Evolutionary conservation across 1,140 invertebrate species (phyloP).

Genomic region (Nixonia krombeini): DNA sequence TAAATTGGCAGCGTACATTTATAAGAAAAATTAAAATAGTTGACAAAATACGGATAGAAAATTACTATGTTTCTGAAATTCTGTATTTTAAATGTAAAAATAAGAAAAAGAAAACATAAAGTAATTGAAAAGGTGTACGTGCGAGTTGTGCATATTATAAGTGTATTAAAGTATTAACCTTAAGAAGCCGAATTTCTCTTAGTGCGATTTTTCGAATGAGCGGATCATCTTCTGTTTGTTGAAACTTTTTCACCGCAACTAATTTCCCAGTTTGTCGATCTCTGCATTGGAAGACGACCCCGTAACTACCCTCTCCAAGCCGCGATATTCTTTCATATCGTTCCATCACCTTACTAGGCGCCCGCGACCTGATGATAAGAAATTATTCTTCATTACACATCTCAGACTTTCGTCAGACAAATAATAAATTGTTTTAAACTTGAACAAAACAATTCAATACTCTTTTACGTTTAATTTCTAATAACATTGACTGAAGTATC

Average conservation of each 20-base stretch:
- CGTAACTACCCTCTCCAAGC: slow-evolving; percentile 98
- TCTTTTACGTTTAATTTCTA: too few species aligned
- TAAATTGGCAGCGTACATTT: too few species aligned
- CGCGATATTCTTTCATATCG: slow-evolving; percentile 97
- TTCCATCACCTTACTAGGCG: slow-evolving; percentile 93
- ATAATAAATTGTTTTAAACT: neutral
- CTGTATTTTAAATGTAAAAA: too few species aligned
- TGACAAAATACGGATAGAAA: too few species aligned
- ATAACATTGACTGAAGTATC: too few species aligned
- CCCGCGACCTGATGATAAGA: slow-evolving; percentile 79
- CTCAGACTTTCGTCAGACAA: neutral
- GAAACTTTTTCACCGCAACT: slow-evolving; percentile 99
- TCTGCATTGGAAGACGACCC: slow-evolving; percentile 98
- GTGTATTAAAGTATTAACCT: slow-evolving; percentile 76
- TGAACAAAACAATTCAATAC: neutral
- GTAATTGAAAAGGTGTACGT: too few species aligned
- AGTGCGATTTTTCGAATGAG: slow-evolving; percentile 98
- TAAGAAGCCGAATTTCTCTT: slow-evolving; percentile 96
- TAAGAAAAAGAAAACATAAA: too few species aligned
- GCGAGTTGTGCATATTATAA: too few species aligned
- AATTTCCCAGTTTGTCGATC: slow-evolving; percentile 95
- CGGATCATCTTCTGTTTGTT: slow-evolving; percentile 98
- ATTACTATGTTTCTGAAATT: too few species aligned
- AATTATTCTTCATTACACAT: slow-evolving; percentile 1
- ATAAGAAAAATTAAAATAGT: too few species aligned